Evolutionary conservation across 2,113 vertebrate species (phyloP).

Genomic region (Heliornis fulica): DNA sequence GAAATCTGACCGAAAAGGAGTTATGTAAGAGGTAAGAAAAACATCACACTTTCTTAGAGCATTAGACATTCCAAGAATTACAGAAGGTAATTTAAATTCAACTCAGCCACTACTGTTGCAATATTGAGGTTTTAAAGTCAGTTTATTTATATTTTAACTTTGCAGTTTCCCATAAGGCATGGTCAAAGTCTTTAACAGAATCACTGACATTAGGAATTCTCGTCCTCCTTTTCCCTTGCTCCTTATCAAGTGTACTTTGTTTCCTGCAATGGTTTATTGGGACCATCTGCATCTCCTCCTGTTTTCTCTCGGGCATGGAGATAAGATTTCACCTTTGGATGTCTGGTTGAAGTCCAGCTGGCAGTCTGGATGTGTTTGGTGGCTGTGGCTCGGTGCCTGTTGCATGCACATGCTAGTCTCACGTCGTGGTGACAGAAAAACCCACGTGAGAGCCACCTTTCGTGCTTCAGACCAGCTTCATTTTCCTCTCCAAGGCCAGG

Average conservation of each 20-base stretch:
- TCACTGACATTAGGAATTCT: constrained; percentile 68
- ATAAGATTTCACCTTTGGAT: constrained; percentile 71
- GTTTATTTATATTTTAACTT: constrained; percentile 72
- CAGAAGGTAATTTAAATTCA: constrained; percentile 73
- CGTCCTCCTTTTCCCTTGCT: constrained; percentile 62
- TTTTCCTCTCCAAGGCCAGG: background rate
- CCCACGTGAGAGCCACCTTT: constrained; percentile 34
- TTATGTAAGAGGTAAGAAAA: constrained; percentile 67
- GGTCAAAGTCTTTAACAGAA: constrained; percentile 68
- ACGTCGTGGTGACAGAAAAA: constrained; percentile 54
- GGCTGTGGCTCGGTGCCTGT: constrained; percentile 51
- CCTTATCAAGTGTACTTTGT: constrained; percentile 69
- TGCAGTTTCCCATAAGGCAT: constrained; percentile 68
- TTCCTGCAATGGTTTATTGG: constrained; percentile 62
- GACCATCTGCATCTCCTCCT: constrained; percentile 67
- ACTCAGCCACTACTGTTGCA: constrained; percentile 66
- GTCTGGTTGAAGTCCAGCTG: constrained; percentile 69
- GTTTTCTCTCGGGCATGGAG: constrained; percentile 67
- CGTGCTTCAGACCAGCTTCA: background rate
- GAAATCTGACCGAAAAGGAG: constrained; percentile 52
- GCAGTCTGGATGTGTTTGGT: constrained; percentile 59
- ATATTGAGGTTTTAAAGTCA: constrained; percentile 69
- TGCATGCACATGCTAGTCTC: constrained; percentile 30
- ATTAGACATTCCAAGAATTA: constrained; percentile 62
- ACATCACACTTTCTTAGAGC: constrained; percentile 57